Conservation (phyloP, 1,140 invertebrate species). For the Mamestra configurata region DNA sequence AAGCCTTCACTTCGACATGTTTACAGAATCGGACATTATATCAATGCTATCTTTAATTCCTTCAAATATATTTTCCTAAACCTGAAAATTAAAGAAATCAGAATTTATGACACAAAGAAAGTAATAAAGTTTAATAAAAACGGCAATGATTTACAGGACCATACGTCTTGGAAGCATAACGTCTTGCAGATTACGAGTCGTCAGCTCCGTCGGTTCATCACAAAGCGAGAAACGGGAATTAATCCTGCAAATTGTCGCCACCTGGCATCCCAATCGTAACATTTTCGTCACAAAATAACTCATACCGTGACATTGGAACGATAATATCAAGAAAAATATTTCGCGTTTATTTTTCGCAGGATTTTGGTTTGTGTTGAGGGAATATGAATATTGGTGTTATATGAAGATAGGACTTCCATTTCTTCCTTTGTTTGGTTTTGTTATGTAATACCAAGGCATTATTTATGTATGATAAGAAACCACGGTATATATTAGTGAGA, state of each 20-base stretch:
- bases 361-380: neutral
- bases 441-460: neutral
- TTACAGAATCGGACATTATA: too few relatives aligned
- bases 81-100: neutral
- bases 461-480: too few relatives aligned
- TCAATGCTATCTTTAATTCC: neutral
- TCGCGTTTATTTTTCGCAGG: constrained; percentile 17
- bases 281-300: constrained; percentile 16
- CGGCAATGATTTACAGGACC: neutral
- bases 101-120: neutral
- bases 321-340: constrained; percentile 11
- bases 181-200: constrained; percentile 3
- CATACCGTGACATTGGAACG: neutral
- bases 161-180: neutral
- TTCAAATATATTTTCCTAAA: too few relatives aligned
- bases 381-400: neutral
- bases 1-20: too few relatives aligned
- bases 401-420: neutral
- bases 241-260: constrained; percentile 32
- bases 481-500: too few relatives aligned
- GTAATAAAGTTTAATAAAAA: neutral
- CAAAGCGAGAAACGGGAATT: neutral
- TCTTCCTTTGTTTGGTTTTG: neutral
- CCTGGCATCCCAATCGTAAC: constrained; percentile 20
- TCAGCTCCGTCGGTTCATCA: neutral